phyloP scores from a whole-genome alignment of 2,797 vertebrate species.

The Vultur gryphus region DNA sequence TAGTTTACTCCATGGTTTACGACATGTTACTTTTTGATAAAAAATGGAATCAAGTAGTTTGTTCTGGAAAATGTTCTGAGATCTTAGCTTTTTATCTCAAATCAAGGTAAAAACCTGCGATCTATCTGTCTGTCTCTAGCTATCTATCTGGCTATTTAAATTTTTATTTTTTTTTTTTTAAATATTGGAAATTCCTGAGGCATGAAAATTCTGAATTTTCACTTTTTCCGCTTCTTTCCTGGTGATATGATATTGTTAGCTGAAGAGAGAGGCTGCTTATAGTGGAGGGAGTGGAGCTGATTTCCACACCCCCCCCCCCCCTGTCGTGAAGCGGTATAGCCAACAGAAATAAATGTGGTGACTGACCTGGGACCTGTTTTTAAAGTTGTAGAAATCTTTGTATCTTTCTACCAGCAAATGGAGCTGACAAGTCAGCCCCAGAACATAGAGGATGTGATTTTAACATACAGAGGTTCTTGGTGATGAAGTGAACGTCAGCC shows the following conservation, averaged over 20 bases:
- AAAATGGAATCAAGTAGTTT: background rate
- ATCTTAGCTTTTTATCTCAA: background rate
- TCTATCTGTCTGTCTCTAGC: background rate
- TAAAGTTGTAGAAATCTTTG: background rate
- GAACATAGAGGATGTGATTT: background rate
- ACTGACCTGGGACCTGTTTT: background rate
- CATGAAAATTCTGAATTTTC: background rate
- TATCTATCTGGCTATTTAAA: background rate
- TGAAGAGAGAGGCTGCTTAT: background rate
- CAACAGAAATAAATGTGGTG: background rate
- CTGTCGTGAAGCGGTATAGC: background rate
- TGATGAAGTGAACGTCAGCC: background rate
- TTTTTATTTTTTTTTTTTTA: background rate
- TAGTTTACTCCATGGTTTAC: background rate
- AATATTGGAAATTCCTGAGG: background rate
- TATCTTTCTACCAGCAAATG: background rate
- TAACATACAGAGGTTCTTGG: background rate
- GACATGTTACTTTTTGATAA: background rate
- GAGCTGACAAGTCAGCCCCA: background rate
- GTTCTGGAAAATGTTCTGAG: background rate
- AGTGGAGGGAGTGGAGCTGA: background rate
- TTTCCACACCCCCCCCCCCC: too few species aligned
- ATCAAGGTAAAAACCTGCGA: background rate
- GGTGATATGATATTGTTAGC: background rate
- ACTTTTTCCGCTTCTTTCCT: background rate